Evolutionary conservation across 1,140 invertebrate genomes (phyloP).

Genomic region (Halyomorpha halys): DNA sequence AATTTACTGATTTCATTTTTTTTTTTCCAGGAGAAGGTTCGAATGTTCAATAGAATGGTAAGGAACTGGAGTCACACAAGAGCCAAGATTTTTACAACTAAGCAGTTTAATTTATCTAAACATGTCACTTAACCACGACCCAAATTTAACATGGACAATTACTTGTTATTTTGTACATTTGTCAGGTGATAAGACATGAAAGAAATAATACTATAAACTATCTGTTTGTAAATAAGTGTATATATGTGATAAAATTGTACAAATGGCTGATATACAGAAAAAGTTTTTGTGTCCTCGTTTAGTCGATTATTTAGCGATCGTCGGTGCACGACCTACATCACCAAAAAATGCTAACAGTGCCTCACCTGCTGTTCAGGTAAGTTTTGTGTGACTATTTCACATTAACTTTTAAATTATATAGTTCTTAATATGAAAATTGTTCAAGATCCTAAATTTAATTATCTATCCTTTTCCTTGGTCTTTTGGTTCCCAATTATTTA

Average conservation of each 20-base stretch:
- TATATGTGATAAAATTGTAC: slow-evolving; percentile 11
- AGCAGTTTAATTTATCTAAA: slow-evolving; percentile 8
- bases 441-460: no score
- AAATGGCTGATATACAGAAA: slow-evolving; percentile 51
- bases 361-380: slow-evolving; percentile 61
- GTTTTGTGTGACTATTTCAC: no score
- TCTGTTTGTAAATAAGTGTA: slow-evolving; percentile 14
- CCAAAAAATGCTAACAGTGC: slow-evolving; percentile 45
- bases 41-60: slow-evolving; percentile 4
- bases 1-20: neutral
- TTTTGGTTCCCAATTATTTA: no score
- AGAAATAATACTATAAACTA: neutral
- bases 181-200: slow-evolving; percentile 14
- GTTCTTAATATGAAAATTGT: no score
- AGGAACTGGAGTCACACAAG: slow-evolving; percentile 16
- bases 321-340: slow-evolving; percentile 68
- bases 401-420: no score
- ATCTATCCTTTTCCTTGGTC: no score
- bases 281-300: slow-evolving; percentile 71
- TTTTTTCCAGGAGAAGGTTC: neutral
- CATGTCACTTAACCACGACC: slow-evolving; percentile 18
- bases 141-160: slow-evolving; percentile 18
- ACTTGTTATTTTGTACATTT: slow-evolving; percentile 18
- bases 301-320: slow-evolving; percentile 93
- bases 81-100: slow-evolving; percentile 13